Percentiles rank a stretch among this genome's conserved stretches.
Conservation (phyloP, 2,113 vertebrate species). For the Apodemus speciosus region DNA sequence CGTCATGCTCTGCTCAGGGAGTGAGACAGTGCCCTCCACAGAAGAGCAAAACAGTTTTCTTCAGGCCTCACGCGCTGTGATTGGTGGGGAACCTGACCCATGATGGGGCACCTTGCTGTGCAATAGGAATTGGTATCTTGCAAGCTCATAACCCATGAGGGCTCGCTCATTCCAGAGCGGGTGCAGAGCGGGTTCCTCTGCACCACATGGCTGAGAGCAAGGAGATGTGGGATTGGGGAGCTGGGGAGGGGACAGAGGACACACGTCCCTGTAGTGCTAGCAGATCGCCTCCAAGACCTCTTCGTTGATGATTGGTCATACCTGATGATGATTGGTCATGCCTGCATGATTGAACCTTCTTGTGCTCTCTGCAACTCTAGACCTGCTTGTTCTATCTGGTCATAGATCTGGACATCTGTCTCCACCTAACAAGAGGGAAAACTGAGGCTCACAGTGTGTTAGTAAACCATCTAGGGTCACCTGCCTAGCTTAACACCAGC, state of each 20-base stretch:
- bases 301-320: neutral
- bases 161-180: too few relatives aligned
- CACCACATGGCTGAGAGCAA: neutral
- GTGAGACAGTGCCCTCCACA: neutral
- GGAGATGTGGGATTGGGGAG: neutral
- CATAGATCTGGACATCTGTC: neutral
- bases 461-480: neutral
- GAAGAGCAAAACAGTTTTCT: neutral
- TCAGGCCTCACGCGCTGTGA: neutral
- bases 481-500: neutral
- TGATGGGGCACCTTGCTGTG: rapidly evolving
- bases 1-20: neutral
- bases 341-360: neutral
- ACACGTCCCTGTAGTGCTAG: neutral
- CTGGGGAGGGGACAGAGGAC: neutral
- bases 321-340: neutral
- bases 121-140: too few relatives aligned
- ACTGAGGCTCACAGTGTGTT: neutral
- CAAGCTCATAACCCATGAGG: neutral
- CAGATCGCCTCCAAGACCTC: neutral
- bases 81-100: neutral
- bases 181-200: neutral
- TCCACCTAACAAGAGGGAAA: neutral
- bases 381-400: neutral
- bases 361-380: neutral